Conservation (phyloP, 2,888 invertebrate species). For the Odontocerum albicorne region DNA sequence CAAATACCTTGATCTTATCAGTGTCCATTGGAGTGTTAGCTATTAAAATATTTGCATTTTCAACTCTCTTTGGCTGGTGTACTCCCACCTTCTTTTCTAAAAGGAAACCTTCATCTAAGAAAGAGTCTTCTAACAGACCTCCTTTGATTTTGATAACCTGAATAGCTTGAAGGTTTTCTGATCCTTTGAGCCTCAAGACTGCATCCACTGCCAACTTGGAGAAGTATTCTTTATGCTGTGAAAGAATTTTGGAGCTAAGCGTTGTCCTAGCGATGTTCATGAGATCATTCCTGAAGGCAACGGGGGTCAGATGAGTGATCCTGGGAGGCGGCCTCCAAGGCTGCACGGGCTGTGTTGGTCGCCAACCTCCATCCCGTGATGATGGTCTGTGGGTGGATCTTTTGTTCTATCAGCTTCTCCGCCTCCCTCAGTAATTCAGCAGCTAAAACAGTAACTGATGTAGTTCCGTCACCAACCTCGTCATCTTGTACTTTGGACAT, state of each 20-base stretch:
- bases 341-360: slow-evolving; percentile 78
- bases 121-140: slow-evolving; percentile 91
- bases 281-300: slow-evolving; percentile 82
- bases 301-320: slow-evolving; percentile 82
- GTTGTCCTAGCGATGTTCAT: slow-evolving; percentile 97
- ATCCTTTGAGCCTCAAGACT: slow-evolving; percentile 91
- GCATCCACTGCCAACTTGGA: slow-evolving; percentile 95
- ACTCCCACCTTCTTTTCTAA: slow-evolving; percentile 97
- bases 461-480: slow-evolving; percentile 99
- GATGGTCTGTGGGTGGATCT: slow-evolving; percentile 97
- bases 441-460: slow-evolving; percentile 95
- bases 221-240: slow-evolving; percentile 96
- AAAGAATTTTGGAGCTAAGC: slow-evolving; percentile 95
- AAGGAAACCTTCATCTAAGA: slow-evolving; percentile 92
- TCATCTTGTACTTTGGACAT: slow-evolving; percentile 99
- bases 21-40: slow-evolving; percentile 99
- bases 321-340: slow-evolving; percentile 74
- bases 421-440: slow-evolving; percentile 94
- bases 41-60: slow-evolving; percentile 95
- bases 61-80: slow-evolving; percentile 93
- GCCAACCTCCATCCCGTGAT: slow-evolving; percentile 95
- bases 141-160: slow-evolving; percentile 98
- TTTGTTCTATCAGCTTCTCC: slow-evolving; percentile 89
- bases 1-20: slow-evolving; percentile 99
- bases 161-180: slow-evolving; percentile 93